phyloP scores from a whole-genome alignment of 2,797 vertebrate genomes.

The Acropternis orthonyx region DNA sequence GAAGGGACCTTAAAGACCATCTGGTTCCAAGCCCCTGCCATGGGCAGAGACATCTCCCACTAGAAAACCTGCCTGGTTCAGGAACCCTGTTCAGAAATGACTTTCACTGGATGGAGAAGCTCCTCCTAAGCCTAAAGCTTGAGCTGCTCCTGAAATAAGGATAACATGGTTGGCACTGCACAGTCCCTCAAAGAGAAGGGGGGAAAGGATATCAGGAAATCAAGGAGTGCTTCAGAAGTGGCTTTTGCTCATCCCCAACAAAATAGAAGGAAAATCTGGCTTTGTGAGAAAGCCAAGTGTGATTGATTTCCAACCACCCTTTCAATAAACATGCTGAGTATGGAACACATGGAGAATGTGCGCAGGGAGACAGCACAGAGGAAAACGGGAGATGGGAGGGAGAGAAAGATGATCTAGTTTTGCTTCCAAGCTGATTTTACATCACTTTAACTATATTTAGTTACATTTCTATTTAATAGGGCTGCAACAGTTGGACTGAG shows the following conservation, averaged over 20 bases:
- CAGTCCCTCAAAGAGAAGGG: neutral
- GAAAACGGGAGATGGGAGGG: neutral
- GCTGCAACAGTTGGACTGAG: neutral
- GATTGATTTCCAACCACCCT: neutral
- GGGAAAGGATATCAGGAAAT: fast-evolving
- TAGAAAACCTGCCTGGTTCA: neutral
- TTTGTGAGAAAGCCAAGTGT: neutral
- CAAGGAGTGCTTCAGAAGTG: neutral
- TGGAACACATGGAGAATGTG: neutral
- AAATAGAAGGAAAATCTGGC: neutral
- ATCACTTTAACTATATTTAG: slow-evolving; percentile 35
- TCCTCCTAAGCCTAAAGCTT: neutral
- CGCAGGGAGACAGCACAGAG: neutral
- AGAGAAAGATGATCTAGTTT: slow-evolving; percentile 15
- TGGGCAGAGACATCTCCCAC: neutral
- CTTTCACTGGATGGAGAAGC: neutral
- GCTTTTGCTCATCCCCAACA: neutral
- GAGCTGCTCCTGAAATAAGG: neutral
- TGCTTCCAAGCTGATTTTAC: slow-evolving; percentile 28
- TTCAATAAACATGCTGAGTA: neutral
- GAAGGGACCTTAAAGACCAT: neutral
- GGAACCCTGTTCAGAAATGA: neutral
- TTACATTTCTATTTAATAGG: neutral
- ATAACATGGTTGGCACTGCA: neutral
- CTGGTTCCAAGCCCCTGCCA: fast-evolving